Evolutionary conservation across 1,140 invertebrate species (phyloP), one percentile per base, ranked within the genome.

Genomic region (Drosophila kikkawai): DNA sequence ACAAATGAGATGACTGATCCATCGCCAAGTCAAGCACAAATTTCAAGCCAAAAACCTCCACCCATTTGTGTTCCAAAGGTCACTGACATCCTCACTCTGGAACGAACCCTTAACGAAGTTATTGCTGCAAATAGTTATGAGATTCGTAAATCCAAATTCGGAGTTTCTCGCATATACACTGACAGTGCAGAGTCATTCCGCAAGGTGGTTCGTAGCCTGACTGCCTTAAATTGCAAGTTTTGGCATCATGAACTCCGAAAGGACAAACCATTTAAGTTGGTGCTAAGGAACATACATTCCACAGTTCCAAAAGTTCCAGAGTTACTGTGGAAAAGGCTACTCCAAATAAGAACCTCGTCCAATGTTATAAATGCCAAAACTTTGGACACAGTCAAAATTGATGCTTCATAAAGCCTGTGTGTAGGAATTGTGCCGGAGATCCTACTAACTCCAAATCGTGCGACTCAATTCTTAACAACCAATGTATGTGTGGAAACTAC

Each of bases 231-330:
- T 12, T 76, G 67, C 34, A 53, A 76, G 19, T 76, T 70, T 15
- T 76, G 59, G 74, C 41, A 70, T 15, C 59, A 75, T 34, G 58
- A 69, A 17, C 41, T 75, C 15, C 53, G 58, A 17, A 59, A 65
- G 42, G 44, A 59, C 19, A 68, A 36, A 13, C 57, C 50, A 9
- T 60, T 34, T 37, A 68, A 44, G 22, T 13, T 68, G 34, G 42
- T 70, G 17, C 19, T 75, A 4, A 41, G 13, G 29, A 47, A 70
- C 60, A 69, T 75, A 32, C 53, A 70, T 22, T 48, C 34, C 7
- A 75, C 68, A 9, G 59, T 64, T 4, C 37, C 64, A 6, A 69
- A 44, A 22, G 22, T 22, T 22, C 22, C 70, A 42, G 57, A 39
- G 50, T 60, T 19, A 60, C 57, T 7, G 71, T 68, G 19, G 32